Base-by-base conservation (phyloP, 1,140 invertebrate genomes). In the Drosophila bocqueti region DNA sequence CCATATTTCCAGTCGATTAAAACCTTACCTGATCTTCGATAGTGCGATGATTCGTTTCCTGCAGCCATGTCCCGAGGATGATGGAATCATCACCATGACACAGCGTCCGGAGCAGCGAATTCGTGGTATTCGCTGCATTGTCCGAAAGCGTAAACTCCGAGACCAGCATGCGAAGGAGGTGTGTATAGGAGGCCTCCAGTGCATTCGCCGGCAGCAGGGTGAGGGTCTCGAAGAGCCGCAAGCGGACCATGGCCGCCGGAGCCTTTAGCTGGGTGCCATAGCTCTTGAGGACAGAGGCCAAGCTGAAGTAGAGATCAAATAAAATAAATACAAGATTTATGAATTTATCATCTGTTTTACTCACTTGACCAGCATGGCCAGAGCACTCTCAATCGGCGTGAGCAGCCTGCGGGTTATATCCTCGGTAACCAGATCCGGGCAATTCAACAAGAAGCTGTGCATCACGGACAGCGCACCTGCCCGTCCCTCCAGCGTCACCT, bases 21-120 rank as follows among this genome's bases (percentile, higher is more conserved):
- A n/a, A n/a, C n/a, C 73, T 26, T 46, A 99, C 98, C 95, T 99
- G 98, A 94, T 99, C 98, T 94, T 99, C 99, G 82, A 99, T 98
- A 43, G 96, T 97, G 65, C 97, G 96, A 93, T 99, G 98, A 94
- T 99, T 98, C 9, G 98, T 99, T 93, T 99, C 98, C 92, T 98
- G 97, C 21, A 98, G 94, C 96, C 97, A 97, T 49, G 97, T 97
- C 29, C 97, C 96, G 43, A 98, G 93, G 69, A 99, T 95, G 18
- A 98, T 96, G 1, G 96, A 97, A 93, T 99, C 97, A 86, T 98
- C 97, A 4, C 96, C 96, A 94, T 99, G 97, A 93, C 98, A 99
- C 45, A 98, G 96, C 46, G 95, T 95, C 52, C 97, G 94, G 34
- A 99, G 94, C 57, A 98, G 94, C 0, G 97, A 98, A 26, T 98